Evolutionary conservation across 1,140 invertebrate genomes (phyloP), one percentile per base, ranked within the genome.

Genomic region (Aricia agestis): DNA sequence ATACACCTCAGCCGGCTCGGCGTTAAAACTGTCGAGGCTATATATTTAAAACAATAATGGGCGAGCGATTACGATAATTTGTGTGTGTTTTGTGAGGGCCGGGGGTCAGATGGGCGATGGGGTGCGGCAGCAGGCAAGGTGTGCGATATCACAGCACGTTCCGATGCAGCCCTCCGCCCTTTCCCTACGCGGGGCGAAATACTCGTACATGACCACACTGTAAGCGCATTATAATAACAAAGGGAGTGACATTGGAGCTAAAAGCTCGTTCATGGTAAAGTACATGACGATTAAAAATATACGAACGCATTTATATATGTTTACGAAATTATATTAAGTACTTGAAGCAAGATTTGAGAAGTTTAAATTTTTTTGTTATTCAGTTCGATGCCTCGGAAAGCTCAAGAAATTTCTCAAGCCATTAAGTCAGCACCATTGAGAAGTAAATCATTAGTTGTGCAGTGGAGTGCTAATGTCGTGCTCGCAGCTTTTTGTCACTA

Each of bases 141-240:
- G 88, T 88, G 79, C 84, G 82, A 78, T 90, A 89, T 89, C 87
- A 89, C 78, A 75, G 86, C 85, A 76, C 76, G 45, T 52, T 52
- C 45, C 45, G 45, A 52, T 67, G 71, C 59, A 70, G 59, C 82
- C 82, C 82, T 80, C 45, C 45, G 45, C 45, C 76, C 75, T 74
- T 74, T 36, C 36, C 66, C 73, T 80, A 82, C 82, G 80, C 67
- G 74, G 69, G 65, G 67, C 67, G 45, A 52, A 52, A 80, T 78
- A 76, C 79, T 76, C 68, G 70, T 73, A 78, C 76, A 79, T 78
- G 77, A 70, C 76, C 78, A 77, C 77, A 15, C 67, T 36, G 42
- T 78, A 84, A 81, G 80, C 77, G 72, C 73, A 78, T 84, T 80
- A 72, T 67, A 69, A 52, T 82, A 83, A 86, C 74, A 85, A 82